Base-by-base conservation (phyloP, 2,113 vertebrate species). In the Coptodon rendalli region DNA sequence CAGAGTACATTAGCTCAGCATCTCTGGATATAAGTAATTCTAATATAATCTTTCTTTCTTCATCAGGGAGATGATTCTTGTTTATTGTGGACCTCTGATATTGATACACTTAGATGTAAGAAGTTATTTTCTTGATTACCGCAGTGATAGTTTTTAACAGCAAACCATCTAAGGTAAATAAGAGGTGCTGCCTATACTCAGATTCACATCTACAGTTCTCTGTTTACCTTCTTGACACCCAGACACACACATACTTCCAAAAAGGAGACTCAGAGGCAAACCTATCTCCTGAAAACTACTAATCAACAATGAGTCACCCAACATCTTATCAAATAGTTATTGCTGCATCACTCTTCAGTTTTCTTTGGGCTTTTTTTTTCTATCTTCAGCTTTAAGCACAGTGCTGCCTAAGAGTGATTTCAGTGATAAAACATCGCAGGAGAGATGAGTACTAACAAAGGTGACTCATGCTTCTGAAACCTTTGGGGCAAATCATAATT, bases 231-330 rank as follows among this genome's bases (percentile, higher is more conserved):
- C 63, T 59, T 12, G 56, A 73, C 38, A 29, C 2, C 24, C 13
- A 29, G 4, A 43, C 56, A 56, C 40, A 57, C 10, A 83, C 52
- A 87, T 11, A 14, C 50, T 34, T 81, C 81, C 61, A 89, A 80
- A 82, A 56, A 87, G 16, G 50, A 50, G 80, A 50, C 57, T 45
- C 61, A 80, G 36, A 81, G 53, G 80, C 76, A 76, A 43, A 82
- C 53, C 68, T 31, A 48, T 89, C 38, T 3, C 76, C 87, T 86
- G 68, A 78, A 91, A 90, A 90, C 87, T 82, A 87, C 87, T 71
- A 86, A 92, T 93, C 89, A 95, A 81, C 88, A 83, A 71, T 89
- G 91, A 94, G 88, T 94, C 94, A 93, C 11, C 84, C 78, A 43
- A 24, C 81, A 87, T 82, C 78, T 94, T 87, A 95, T 94, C 92